Evolutionary conservation across 2,888 invertebrate genomes (phyloP), one percentile per base, ranked within the genome.

Genomic region (Netelia inedita): DNA sequence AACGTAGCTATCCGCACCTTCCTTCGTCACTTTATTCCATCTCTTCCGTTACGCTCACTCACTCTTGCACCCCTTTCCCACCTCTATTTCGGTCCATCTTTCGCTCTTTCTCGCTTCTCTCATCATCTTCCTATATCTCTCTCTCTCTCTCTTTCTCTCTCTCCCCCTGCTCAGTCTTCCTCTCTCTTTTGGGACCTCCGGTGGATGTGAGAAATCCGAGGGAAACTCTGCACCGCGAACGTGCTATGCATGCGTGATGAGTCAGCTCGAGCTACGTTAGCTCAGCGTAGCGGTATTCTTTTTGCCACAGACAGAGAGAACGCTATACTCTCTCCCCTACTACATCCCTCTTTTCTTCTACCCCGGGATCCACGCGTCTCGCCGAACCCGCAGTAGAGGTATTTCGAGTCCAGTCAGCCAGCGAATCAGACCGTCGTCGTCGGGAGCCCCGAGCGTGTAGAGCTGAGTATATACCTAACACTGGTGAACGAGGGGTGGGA

Each of bases 221-320:
- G 74, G 79, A 86, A 69, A 85, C 75, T 82, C 86, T 74, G 85
- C 85, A 85, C 86, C 79, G 81, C 84, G 83, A 82, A 83, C 87
- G 86, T 87, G 87, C 85, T 79, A 83, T 87, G 87, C 86, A 87
- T 87, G 85, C 85, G 72, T 83, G 87, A 87, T 87, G 87, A 87
- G 87, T 87, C 87, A 87, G 87, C 87, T 81, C 73, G 84, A 84
- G 85, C 84, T 82, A 87, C 85, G 85, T 85, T 83, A 82, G 85
- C 86, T 82, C 83, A 79, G 81, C 65, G 69, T 74, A 79, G 73
- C 80, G 73, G 78, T 79, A 72, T 75, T 79, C 85, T 83, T 85
- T 83, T 86, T 85, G 57, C 80, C 72, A 81, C 63, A 66, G 78
- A 68, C 72, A 79, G 81, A 50, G 68, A 21, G 68, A 21, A 3